phyloP scores from a whole-genome alignment of 2,797 vertebrate species.

The Pterois miles region DNA sequence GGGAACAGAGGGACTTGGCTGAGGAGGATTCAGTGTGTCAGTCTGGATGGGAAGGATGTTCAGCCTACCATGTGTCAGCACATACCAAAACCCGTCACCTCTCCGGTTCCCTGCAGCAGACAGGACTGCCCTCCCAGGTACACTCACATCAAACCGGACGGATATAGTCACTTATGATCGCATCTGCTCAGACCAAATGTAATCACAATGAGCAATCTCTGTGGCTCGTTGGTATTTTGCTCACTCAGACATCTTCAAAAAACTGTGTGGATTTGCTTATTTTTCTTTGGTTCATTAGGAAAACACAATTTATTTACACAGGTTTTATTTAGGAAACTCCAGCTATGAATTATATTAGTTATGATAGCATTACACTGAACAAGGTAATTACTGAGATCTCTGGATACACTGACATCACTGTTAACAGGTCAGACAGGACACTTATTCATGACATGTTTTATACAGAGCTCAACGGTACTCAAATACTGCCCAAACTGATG shows the following conservation, averaged over 20 bases:
- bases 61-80: conserved; percentile 78
- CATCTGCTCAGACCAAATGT: background rate
- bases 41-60: conserved; percentile 69
- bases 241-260: too few relatives aligned
- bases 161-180: too few relatives aligned
- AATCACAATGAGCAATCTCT: background rate
- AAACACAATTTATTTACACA: background rate
- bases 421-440: too few relatives aligned
- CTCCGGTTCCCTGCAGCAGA: conserved; percentile 82
- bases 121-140: conserved; percentile 89
- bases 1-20: conserved; percentile 83
- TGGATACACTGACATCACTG: too few relatives aligned
- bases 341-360: too few relatives aligned
- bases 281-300: background rate
- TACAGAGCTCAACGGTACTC: too few relatives aligned
- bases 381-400: too few relatives aligned
- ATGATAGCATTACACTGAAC: too few relatives aligned
- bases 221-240: background rate
- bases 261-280: background rate
- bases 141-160: background rate
- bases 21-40: conserved; percentile 77
- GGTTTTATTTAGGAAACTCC: background rate
- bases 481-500: too few relatives aligned
- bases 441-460: too few relatives aligned
- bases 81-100: conserved; percentile 75